Conservation (phyloP, 2,113 vertebrate species). For the Callopanchax toddi region DNA sequence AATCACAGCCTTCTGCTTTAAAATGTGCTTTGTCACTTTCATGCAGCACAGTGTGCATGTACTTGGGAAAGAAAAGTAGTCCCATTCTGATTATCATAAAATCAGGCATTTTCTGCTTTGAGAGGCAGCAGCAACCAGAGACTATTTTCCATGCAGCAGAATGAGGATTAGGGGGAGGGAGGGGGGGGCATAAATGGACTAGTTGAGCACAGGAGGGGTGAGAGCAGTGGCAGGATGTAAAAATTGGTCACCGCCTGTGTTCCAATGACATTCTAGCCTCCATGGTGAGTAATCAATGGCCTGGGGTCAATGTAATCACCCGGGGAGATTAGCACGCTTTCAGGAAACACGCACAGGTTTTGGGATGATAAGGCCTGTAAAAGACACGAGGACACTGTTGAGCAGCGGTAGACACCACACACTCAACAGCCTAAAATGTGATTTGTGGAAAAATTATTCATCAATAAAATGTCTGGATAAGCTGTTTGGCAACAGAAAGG, state of each 20-base stretch:
- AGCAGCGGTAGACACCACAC: neutral
- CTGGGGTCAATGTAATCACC: conserved; percentile 72
- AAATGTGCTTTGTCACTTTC: conserved; percentile 27
- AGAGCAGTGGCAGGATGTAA: conserved; percentile 42
- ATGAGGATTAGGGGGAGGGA: too few species aligned
- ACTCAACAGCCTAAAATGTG: conserved; percentile 11
- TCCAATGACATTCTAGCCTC: conserved; percentile 56
- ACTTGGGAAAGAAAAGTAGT: conserved; percentile 10
- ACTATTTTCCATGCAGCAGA: conserved; percentile 35
- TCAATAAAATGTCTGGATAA: conserved; percentile 22
- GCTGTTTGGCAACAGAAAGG: too few species aligned
- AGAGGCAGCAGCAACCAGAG: conserved; percentile 25
- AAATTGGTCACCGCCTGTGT: conserved; percentile 52
- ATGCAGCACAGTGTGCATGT: conserved; percentile 10
- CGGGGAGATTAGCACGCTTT: conserved; percentile 62
- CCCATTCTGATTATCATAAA: conserved; percentile 15
- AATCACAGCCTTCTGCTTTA: conserved; percentile 18
- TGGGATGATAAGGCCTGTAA: conserved; percentile 58
- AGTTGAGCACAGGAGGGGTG: conserved; percentile 24
- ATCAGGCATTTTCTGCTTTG: conserved; percentile 26
- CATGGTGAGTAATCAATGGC: conserved; percentile 68
- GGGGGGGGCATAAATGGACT: conserved; percentile 28
- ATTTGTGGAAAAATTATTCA: conserved; percentile 17
- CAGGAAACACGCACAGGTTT: conserved; percentile 60
- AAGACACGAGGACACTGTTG: conserved; percentile 55